phyloP scores from a whole-genome alignment of 2,113 vertebrate species.

The Neofelis nebulosa region DNA sequence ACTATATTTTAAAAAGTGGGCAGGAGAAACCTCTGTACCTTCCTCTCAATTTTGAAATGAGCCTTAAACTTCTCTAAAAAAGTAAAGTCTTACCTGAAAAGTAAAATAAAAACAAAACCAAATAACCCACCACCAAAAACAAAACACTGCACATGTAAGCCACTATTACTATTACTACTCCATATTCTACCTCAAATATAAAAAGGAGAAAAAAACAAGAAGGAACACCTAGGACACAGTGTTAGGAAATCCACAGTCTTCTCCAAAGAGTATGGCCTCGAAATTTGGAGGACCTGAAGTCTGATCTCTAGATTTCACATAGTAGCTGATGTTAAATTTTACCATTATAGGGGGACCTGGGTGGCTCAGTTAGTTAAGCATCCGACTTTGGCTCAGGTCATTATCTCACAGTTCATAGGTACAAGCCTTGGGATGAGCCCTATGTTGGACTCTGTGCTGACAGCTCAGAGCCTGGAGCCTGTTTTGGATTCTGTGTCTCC shows the following conservation, averaged over 20 bases:
- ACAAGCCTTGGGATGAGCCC: too few species aligned
- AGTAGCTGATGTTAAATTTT: not conserved
- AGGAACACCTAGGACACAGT: not conserved
- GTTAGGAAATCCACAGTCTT: not conserved
- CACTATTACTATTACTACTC: not conserved
- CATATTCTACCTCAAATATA: not conserved
- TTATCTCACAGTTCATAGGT: too few species aligned
- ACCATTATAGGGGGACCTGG: too few species aligned
- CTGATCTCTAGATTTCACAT: not conserved
- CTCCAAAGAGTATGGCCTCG: not conserved
- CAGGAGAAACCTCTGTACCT: not conserved
- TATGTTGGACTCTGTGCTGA: too few species aligned
- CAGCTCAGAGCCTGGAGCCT: too few species aligned
- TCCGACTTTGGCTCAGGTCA: too few species aligned
- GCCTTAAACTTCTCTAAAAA: not conserved
- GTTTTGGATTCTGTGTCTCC: too few species aligned
- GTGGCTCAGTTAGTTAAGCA: too few species aligned
- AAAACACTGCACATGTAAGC: not conserved
- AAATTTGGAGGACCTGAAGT: not conserved
- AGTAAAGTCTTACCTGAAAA: not conserved
- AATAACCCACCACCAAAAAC: not conserved
- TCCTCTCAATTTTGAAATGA: not conserved
- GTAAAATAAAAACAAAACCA: not conserved
- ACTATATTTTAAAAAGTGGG: not conserved
- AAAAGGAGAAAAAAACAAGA: not conserved